Conservation (phyloP, 2,888 invertebrate species). For the Boloria euphrosyne region DNA sequence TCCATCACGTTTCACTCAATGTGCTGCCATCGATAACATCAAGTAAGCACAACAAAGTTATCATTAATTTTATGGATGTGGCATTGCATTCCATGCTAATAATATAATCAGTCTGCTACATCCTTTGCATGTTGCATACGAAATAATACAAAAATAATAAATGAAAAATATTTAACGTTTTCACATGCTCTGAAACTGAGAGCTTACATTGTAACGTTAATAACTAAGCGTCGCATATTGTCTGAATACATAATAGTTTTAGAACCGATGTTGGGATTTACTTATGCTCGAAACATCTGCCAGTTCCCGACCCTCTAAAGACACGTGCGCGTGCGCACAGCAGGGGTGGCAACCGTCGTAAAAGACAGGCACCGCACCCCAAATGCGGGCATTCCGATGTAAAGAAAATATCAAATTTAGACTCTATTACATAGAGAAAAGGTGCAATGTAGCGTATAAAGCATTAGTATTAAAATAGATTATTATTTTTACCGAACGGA, state of each 20-base stretch:
- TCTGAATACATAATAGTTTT: constrained; percentile 2
- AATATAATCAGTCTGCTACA: constrained; percentile 20
- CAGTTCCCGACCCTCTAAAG: constrained; percentile 55
- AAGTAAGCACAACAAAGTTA: constrained; percentile 21
- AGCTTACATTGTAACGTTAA: too few relatives aligned
- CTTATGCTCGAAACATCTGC: constrained; percentile 69
- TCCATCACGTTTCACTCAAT: constrained; percentile 10
- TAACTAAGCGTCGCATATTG: neutral
- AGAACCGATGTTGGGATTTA: constrained; percentile 44
- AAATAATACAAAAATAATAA: neutral
- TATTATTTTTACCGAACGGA: constrained; percentile 79
- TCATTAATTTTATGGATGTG: constrained; percentile 30
- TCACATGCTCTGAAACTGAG: too few relatives aligned
- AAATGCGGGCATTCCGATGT: constrained; percentile 65
- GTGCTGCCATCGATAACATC: constrained; percentile 20
- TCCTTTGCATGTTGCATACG: neutral
- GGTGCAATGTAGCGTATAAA: constrained; percentile 51
- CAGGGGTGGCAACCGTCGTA: constrained; percentile 72
- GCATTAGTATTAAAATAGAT: constrained; percentile 62
- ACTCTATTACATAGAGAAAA: constrained; percentile 52
- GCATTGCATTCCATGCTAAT: constrained; percentile 24
- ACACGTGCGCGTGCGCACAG: constrained; percentile 74
- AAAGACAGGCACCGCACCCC: constrained; percentile 69
- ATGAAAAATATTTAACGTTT: neutral
- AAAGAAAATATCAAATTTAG: constrained; percentile 41